Conservation (phyloP, 1,140 invertebrate species). For the Diorhabda carinulata region DNA sequence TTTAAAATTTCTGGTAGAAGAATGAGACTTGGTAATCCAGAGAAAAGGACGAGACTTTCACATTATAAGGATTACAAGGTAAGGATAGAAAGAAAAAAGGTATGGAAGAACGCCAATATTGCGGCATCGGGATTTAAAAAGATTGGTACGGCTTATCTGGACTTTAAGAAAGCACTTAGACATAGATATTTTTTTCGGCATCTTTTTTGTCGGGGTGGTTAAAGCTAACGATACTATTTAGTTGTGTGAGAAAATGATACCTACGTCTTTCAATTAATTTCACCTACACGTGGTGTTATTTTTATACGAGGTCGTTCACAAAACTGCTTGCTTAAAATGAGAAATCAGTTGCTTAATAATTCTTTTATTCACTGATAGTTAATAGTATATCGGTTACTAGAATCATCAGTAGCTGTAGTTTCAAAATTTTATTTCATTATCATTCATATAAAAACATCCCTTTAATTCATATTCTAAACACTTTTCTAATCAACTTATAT, state of each 20-base stretch:
- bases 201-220: constrained; percentile 5
- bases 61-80: constrained; percentile 44
- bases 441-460: too few species aligned
- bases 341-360: too few species aligned
- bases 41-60: constrained; percentile 42
- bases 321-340: too few species aligned
- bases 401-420: too few species aligned
- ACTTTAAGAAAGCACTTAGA: constrained; percentile 33
- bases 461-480: neutral
- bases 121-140: constrained; percentile 40
- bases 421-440: too few species aligned
- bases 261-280: neutral
- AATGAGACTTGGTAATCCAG: constrained; percentile 39
- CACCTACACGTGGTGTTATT: neutral
- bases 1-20: constrained; percentile 36
- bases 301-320: neutral
- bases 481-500: constrained; percentile 7
- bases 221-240: constrained; percentile 2
- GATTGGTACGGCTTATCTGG: constrained; percentile 41
- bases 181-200: constrained; percentile 24
- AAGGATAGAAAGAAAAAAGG: constrained; percentile 25
- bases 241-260: neutral
- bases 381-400: too few species aligned
- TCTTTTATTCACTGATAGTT: too few species aligned
- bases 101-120: constrained; percentile 40